Evolutionary conservation across 30 jellyfish, hydroid and myxozoan species (phyloP), one percentile per base, ranked within the genome.

Genomic region (Chrysaora quinquecirrha): DNA sequence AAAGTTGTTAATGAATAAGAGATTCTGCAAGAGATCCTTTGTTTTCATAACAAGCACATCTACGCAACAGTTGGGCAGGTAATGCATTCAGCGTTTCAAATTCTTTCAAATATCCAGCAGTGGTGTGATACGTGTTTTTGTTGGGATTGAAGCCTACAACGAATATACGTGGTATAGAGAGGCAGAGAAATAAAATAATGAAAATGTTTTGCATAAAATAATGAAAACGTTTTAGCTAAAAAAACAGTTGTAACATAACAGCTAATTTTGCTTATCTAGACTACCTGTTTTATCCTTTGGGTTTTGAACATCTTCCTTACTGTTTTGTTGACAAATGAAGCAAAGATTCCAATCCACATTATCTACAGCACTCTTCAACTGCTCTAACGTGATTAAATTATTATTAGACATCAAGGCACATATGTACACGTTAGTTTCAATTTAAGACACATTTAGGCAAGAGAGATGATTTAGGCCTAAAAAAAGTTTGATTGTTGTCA

Each of bases 81-180:
- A 38, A 38, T 38, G 54, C 54, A 38, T 38, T 38, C 54, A 38
- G 54, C 54, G 14, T 38, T 38, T 38, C 54, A 38, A 38, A 38
- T 3, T 38, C 54, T 38, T 38, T 38, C 54, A 38, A 38, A 38
- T 38, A 14, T 38, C 54, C 54, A 38, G 54, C 6, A 38, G 6
- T 38, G 54, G 54, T 38, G 54, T 38, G 54, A 38, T n/a, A 38
- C 14, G 54, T 38, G 54, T 38, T 38, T 38, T 38, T 38, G 54
- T 38, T 38, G 54, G 54, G 54, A 38, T 38, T 38, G 54, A 38
- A 38, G 54, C 54, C 54, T 38, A 38, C 54, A 38, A 38, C 54
- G 14, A 38, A 38, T 38, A 38, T 38, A 38, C 14, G 11, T 38
- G 54, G 14, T 14, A 14, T 38, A 38, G 6, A 38, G 54, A 38